A percentile compares a stretch with the other conserved stretches of the same genome.
Evolutionary conservation across 1,140 invertebrate species (phyloP).

Genomic region (Meloidogyne hapla): DNA sequence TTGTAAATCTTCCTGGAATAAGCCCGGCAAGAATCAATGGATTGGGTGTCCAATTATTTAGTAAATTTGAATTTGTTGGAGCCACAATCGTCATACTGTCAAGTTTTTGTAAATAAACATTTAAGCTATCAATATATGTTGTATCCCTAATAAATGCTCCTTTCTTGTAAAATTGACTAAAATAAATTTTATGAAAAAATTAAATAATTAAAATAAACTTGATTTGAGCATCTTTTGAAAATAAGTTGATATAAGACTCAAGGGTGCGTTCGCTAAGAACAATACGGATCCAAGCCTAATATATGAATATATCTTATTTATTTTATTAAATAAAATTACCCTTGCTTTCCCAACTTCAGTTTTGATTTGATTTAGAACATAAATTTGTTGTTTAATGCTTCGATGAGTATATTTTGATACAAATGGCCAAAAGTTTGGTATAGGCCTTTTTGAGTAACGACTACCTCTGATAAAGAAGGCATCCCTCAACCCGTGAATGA

Average conservation of each 20-base stretch:
- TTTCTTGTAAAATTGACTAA: conserved; percentile 56
- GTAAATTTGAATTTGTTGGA: conserved; percentile 51
- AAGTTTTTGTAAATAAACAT: conserved; percentile 49
- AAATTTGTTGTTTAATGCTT: conserved; percentile 55
- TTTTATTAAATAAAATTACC: too few relatives aligned
- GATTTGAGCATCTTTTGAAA: conserved; percentile 44
- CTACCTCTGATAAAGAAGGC: conserved; percentile 61
- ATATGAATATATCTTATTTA: too few relatives aligned
- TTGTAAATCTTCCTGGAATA: conserved; percentile 23
- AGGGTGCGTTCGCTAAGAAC: conserved; percentile 57
- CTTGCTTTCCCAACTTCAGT: conserved; percentile 58
- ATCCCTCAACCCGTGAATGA: conserved; percentile 54
- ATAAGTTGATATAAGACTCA: conserved; percentile 46
- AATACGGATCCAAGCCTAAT: conserved; percentile 57
- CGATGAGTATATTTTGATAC: conserved; percentile 62
- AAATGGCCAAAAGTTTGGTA: conserved; percentile 64
- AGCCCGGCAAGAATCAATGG: conserved; percentile 59
- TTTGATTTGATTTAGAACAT: conserved; percentile 55
- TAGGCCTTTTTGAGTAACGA: conserved; percentile 58
- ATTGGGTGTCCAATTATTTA: conserved; percentile 61
- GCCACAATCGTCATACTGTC: conserved; percentile 36
- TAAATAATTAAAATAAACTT: conserved; percentile 16
- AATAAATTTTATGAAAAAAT: conserved; percentile 20
- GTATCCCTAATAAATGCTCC: conserved; percentile 53
- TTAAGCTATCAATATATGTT: conserved; percentile 52